Percentiles rank a stretch among this genome's conserved stretches.
These are phyloP conservation scores for Accipiter virgatus DNA, from an alignment of 2,113 vertebrate species.

Conservation along the genomic window DNA sequence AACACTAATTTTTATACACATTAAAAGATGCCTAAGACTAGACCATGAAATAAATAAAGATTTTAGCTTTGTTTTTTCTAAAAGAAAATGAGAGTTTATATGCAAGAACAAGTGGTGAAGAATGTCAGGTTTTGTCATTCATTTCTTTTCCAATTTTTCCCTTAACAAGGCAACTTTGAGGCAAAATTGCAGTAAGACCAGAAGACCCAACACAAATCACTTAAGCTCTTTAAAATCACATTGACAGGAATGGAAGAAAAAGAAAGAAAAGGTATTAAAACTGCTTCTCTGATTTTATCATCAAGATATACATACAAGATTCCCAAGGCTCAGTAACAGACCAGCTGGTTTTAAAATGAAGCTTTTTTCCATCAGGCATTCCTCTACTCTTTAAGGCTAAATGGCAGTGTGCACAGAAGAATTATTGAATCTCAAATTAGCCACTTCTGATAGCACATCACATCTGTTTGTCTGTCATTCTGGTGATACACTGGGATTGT, in stretches of 20 bases:
- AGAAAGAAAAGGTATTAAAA: not conserved
- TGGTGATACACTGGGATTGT: not conserved
- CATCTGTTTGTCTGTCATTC: slow-evolving; percentile 46
- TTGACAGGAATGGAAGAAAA: not conserved
- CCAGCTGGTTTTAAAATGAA: not conserved
- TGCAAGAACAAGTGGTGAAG: not conserved
- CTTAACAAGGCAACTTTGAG: not conserved
- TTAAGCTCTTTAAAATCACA: not conserved
- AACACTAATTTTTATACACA: not conserved
- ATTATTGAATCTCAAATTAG: slow-evolving; percentile 13
- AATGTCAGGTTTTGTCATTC: not conserved
- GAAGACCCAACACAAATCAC: not conserved
- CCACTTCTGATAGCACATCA: not conserved
- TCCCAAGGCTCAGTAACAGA: not conserved
- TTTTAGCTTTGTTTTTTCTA: not conserved
- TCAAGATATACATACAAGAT: not conserved
- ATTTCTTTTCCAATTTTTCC: not conserved
- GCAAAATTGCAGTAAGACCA: not conserved
- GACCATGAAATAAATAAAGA: not conserved
- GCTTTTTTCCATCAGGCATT: not conserved
- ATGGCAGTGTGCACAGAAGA: not conserved
- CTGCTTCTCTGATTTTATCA: not conserved
- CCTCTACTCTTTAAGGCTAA: slow-evolving; percentile 14
- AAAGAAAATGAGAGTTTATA: not conserved
- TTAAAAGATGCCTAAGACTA: not conserved